Evolutionary conservation across 2,797 vertebrate genomes (phyloP).

Genomic region (Aplochiton taeniatus): DNA sequence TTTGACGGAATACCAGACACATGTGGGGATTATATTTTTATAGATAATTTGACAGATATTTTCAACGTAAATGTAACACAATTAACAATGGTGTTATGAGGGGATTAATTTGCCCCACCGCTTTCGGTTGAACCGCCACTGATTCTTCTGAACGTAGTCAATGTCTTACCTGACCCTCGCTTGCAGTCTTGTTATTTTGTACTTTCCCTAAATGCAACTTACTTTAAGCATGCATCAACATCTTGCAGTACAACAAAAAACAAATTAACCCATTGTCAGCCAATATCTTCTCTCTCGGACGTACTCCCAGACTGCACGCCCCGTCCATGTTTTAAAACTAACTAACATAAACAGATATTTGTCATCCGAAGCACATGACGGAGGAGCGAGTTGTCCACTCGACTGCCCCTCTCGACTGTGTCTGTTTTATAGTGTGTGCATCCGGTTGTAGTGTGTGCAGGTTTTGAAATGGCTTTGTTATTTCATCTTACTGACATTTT

Average conservation of each 20-base stretch:
- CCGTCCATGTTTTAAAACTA: conserved; percentile 83
- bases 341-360: conserved; percentile 75
- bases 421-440: conserved; percentile 91
- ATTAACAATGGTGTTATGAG: no score
- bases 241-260: conserved; percentile 78
- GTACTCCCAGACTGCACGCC: conserved; percentile 94
- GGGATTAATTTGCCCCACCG: conserved; percentile 46
- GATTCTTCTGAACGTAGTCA: conserved; percentile 46
- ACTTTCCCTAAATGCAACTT: conserved; percentile 99
- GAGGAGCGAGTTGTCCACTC: conserved; percentile 63
- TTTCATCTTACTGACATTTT: conserved; percentile 67
- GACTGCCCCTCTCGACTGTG: conserved; percentile 83
- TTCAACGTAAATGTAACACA: background rate
- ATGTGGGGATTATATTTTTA: no score
- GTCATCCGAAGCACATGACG: conserved; percentile 69
- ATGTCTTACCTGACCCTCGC: conserved; percentile 70
- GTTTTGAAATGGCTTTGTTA: conserved; percentile 78
- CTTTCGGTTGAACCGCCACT: conserved; percentile 70
- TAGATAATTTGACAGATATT: conserved; percentile 20
- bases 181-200: conserved; percentile 83
- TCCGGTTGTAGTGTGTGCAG: conserved; percentile 90
- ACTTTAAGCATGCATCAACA: conserved; percentile 98
- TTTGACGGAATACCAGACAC: no score
- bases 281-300: conserved; percentile 86
- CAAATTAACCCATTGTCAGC: conserved; percentile 85